Conservation (phyloP, 2,797 vertebrate species). For the Salmo trutta region DNA sequence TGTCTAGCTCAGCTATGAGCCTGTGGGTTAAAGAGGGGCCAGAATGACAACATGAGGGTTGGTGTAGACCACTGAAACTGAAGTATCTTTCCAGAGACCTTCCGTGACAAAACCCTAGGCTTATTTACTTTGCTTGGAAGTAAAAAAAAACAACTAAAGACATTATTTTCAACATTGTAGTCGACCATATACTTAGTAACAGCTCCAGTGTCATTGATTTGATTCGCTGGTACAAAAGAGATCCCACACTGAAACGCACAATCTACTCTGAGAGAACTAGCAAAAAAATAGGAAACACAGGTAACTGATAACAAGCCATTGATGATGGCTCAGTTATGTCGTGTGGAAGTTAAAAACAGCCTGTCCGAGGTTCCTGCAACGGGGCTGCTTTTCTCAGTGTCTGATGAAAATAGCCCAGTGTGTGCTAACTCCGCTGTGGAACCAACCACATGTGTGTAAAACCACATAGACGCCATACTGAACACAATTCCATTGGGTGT, state of each 20-base stretch:
- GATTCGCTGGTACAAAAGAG: too few species aligned
- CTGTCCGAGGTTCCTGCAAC: slow-evolving; percentile 68
- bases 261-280: not conserved
- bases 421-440: slow-evolving; percentile 61
- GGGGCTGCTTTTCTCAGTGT: slow-evolving; percentile 63
- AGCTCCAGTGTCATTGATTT: too few species aligned
- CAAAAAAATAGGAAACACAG: not conserved
- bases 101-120: not conserved
- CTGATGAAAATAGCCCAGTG: slow-evolving; percentile 76
- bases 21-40: not conserved
- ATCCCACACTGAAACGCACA: not conserved
- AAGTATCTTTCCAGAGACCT: not conserved
- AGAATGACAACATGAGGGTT: not conserved
- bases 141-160: not conserved
- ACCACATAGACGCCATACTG: slow-evolving; percentile 59
- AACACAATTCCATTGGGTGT: slow-evolving; percentile 25
- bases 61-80: not conserved
- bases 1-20: slow-evolving; percentile 10
- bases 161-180: too few species aligned
- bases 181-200: too few species aligned
- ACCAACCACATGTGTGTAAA: slow-evolving; percentile 69
- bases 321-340: slow-evolving; percentile 18
- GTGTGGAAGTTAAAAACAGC: slow-evolving; percentile 55
- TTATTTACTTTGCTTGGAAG: not conserved
- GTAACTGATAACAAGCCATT: slow-evolving; percentile 18